A percentile compares a stretch with the other conserved stretches of the same genome.
phyloP scores from a whole-genome alignment of 2,888 invertebrate genomes.

The Pyrochroa serraticornis region DNA sequence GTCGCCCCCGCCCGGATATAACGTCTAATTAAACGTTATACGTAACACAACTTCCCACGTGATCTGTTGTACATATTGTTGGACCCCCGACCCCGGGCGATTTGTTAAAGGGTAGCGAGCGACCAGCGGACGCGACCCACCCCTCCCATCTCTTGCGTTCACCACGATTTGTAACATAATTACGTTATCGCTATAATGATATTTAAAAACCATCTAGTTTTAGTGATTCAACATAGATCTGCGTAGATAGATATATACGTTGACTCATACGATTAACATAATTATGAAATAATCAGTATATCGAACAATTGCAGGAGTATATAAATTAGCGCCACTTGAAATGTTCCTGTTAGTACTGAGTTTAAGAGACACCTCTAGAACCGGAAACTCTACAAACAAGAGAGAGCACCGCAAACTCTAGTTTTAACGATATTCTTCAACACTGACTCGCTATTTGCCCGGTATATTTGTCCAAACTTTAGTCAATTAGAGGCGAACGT shows the following conservation, averaged over 20 bases:
- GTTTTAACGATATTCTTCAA: conserved; percentile 17
- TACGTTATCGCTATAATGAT: conserved; percentile 42
- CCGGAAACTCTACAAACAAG: conserved; percentile 10
- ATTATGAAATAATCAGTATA: conserved; percentile 52
- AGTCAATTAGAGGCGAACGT: conserved; percentile 49
- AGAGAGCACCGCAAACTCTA: conserved; percentile 17
- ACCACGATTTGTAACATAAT: conserved; percentile 37
- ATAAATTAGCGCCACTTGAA: conserved; percentile 48
- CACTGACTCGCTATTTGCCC: conserved; percentile 24
- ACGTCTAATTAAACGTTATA: too few relatives aligned
- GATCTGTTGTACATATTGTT: too few relatives aligned
- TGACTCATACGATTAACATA: conserved; percentile 47
- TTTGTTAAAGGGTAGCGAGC: too few relatives aligned
- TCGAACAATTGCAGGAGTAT: conserved; percentile 51
- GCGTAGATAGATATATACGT: conserved; percentile 50
- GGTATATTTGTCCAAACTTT: conserved; percentile 45
- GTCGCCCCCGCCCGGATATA: too few relatives aligned
- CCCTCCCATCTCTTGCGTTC: not conserved
- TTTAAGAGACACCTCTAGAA: conserved; percentile 32
- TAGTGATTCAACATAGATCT: conserved; percentile 50
- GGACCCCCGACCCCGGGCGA: too few relatives aligned
- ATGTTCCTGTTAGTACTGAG: conserved; percentile 50
- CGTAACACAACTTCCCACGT: not conserved
- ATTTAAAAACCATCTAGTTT: conserved; percentile 47
- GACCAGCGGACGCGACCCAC: too few relatives aligned